Evolutionary conservation across 2,888 invertebrate genomes (phyloP).

Genomic region (Zaprionus lineosus): DNA sequence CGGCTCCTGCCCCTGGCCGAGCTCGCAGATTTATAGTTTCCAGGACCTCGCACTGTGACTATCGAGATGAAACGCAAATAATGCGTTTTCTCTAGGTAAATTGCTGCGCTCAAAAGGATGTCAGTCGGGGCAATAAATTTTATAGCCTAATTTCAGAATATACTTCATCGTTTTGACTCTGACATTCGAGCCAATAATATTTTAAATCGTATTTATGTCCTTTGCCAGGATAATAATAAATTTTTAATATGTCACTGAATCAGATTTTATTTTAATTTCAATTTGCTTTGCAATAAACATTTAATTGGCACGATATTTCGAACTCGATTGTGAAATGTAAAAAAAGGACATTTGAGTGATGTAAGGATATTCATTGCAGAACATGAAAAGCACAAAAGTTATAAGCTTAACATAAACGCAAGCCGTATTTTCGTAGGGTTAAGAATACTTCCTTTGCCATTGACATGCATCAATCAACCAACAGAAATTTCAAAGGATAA

Average conservation of each 20-base stretch:
- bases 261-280: background rate
- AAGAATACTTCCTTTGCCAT: too few relatives aligned
- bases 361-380: too few relatives aligned
- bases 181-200: conserved; percentile 9
- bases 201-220: conserved; percentile 7
- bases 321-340: too few relatives aligned
- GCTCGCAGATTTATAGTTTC: conserved; percentile 32
- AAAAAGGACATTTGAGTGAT: too few relatives aligned
- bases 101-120: conserved; percentile 17
- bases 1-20: conserved; percentile 17
- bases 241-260: too few relatives aligned
- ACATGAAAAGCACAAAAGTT: too few relatives aligned
- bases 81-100: conserved; percentile 25
- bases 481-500: too few relatives aligned
- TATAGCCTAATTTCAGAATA: conserved; percentile 15
- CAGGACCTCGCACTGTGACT: conserved; percentile 19
- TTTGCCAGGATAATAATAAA: background rate
- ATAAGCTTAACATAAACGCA: too few relatives aligned
- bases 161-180: conserved; percentile 6
- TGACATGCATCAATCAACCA: too few relatives aligned
- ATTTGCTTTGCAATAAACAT: too few relatives aligned
- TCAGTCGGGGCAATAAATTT: conserved; percentile 24
- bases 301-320: too few relatives aligned
- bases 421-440: too few relatives aligned
- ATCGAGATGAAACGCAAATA: conserved; percentile 25